Base-by-base conservation (phyloP, 1,140 invertebrate genomes). In the Palaemon carinicauda region DNA sequence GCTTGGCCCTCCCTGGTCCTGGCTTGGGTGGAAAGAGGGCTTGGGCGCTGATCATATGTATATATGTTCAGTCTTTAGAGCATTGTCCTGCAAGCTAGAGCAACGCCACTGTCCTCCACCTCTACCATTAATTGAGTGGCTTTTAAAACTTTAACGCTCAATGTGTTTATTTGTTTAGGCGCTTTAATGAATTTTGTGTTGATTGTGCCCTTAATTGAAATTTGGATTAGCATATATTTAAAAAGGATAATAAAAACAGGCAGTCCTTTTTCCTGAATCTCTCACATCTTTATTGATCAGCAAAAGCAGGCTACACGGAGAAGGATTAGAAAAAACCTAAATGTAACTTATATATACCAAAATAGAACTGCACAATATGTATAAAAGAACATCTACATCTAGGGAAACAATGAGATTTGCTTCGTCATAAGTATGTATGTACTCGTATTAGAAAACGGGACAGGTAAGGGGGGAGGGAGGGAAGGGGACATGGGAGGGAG, bases 301-400 rank as follows among this genome's bases (percentile, higher is more conserved):
- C 85, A 80, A 50, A 87, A 87, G 85, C 85, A 87, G 85, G 60
- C 85, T 81, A 87, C 85, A 87, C 54, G 79, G 85, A 87, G 79
- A 81, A 87, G 85, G 85, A 87, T 87, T 87, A 87, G 85, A 87
- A 87, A 41, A 87, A 87, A 87, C 85, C 85, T 87, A 87, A 87
- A 81, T 74, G 77, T 87, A 87, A 87, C 85, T 87, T 87, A 87
- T 87, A 87, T 87, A 87, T 87, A 87, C 85, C 85, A 87, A 87
- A 87, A 87, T 87, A 87, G 65, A 87, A 87, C 85, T 87, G 85
- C 85, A 87, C 85, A 87, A 81, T 87, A 87, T 87, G 85, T 87
- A 87, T 87, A 87, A 87, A 87, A 87, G 74, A 87, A 87, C 71
- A 80, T 81, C 73, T 87, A 87, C 85, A 81, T 29, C 85, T 87